Evolutionary conservation across 2,113 vertebrate species (phyloP), one percentile per base, ranked within the genome.

Genomic region (Eolophus roseicapilla): DNA sequence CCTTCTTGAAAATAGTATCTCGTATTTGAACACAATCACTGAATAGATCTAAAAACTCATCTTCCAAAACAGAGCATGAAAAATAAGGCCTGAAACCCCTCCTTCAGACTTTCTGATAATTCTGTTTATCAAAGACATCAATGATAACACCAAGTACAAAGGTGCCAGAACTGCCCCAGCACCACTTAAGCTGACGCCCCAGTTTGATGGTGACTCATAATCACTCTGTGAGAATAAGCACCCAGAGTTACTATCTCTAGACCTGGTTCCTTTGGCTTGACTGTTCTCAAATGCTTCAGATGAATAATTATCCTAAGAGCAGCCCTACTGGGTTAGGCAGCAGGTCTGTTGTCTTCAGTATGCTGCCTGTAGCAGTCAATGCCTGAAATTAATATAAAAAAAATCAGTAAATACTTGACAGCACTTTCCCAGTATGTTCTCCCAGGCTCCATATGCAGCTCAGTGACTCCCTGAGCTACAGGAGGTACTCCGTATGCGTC

Each of bases 251-350:
- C 39, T 68, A 41, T 35, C 88, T 87, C 78, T n/a, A 85, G 33
- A 75, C 29, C 15, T 11, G 3, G n/a, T 67, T 46, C 28, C 63
- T 93, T 82, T 39, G 57, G 29, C 84, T 94, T 62, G 50, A 37
- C 70, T 82, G 18, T 79, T 85, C 47, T 46, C 65, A 60, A 90
- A 64, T 15, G 46, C 67, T 82, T 73, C 67, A 85, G 29, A 10
- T 21, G 9, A 82, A 68, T 29, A 31, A 18, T 75, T 33, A 78
- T 62, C 33, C 17, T n/a, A 41, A 79, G 18, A 87, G 33, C 47
- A 79, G 43, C 31, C 27, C 18, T 62, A 8, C 13, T 35, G 44
- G 29, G n/a, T 79, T 43, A 76, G 31, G 50, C 0, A 0, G 37
- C 67, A 84, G 37, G 33, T 47, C n/a, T 79, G 14, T 11, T 23